These are phyloP conservation scores for Myripristis jacobus DNA, from an alignment of 2,797 vertebrate genomes.

Conservation along the genomic window DNA sequence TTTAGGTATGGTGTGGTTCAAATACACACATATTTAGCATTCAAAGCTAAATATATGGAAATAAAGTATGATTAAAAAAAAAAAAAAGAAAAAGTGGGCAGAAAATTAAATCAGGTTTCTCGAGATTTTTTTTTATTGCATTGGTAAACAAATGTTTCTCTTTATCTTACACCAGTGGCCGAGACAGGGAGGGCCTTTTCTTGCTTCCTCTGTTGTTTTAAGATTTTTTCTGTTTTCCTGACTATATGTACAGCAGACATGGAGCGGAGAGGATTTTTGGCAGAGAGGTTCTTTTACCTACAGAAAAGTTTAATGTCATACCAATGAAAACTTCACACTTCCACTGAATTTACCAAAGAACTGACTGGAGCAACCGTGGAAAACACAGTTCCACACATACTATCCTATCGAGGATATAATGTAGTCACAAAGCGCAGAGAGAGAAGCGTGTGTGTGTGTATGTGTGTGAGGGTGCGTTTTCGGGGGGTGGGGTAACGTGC, in stretches of 20 bases:
- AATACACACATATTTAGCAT: constrained; percentile 9
- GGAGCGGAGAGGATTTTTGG: constrained; percentile 47
- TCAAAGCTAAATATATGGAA: constrained; percentile 35
- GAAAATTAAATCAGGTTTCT: no score
- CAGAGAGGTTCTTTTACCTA: not conserved
- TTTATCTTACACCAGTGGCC: constrained; percentile 54
- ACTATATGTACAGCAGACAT: constrained; percentile 37
- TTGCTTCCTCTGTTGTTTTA: constrained; percentile 35
- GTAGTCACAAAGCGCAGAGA: constrained; percentile 26
- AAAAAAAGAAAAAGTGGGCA: no score
- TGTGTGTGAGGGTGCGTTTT: constrained; percentile 28
- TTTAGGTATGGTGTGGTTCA: no score
- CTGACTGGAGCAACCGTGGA: no score
- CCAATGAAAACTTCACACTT: no score
- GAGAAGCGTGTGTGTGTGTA: constrained; percentile 9
- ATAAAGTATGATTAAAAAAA: no score
- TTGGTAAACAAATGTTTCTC: constrained; percentile 58
- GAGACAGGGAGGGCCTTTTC: constrained; percentile 11
- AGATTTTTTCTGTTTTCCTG: constrained; percentile 29
- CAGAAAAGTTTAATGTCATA: no score
- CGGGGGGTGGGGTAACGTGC: constrained; percentile 58
- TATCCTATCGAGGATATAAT: constrained; percentile 22
- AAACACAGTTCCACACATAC: constrained; percentile 26
- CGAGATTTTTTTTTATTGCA: constrained; percentile 59
- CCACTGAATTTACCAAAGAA: no score